These are phyloP conservation scores for Trematocara variabile DNA, from an alignment of 2,113 vertebrate genomes.

Conservation along the genomic window DNA sequence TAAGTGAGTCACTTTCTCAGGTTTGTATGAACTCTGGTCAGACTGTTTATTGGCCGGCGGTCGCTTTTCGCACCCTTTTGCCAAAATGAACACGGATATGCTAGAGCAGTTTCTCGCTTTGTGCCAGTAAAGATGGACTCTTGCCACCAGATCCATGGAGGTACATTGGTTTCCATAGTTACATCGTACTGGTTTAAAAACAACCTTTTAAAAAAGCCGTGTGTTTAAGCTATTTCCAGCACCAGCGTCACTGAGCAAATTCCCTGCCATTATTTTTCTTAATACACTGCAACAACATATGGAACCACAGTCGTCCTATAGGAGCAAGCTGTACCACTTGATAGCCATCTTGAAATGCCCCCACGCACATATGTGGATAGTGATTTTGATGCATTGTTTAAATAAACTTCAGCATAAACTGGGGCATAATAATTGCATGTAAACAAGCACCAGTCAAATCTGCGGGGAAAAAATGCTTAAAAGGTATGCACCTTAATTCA, in stretches of 20 bases:
- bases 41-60: not conserved
- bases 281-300: not conserved
- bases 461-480: not conserved
- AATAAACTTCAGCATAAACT: not conserved
- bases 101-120: not conserved
- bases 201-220: not conserved
- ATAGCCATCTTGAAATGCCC: not conserved
- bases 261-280: not conserved
- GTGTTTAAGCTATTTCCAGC: not conserved
- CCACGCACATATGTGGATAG: not conserved
- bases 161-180: slow-evolving; percentile 1
- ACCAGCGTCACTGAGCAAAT: not conserved
- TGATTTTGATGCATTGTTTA: not conserved
- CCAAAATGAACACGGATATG: not conserved
- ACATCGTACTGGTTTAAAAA: not conserved
- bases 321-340: not conserved
- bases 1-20: not conserved
- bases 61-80: not conserved
- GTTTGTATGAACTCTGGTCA: not conserved
- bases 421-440: not conserved
- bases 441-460: not conserved
- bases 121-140: not conserved
- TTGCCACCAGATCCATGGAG: not conserved
- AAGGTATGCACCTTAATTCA: not conserved
- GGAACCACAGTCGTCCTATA: not conserved